Conservation (phyloP, 2,888 invertebrate species). For the Koerneria pararmatus region DNA sequence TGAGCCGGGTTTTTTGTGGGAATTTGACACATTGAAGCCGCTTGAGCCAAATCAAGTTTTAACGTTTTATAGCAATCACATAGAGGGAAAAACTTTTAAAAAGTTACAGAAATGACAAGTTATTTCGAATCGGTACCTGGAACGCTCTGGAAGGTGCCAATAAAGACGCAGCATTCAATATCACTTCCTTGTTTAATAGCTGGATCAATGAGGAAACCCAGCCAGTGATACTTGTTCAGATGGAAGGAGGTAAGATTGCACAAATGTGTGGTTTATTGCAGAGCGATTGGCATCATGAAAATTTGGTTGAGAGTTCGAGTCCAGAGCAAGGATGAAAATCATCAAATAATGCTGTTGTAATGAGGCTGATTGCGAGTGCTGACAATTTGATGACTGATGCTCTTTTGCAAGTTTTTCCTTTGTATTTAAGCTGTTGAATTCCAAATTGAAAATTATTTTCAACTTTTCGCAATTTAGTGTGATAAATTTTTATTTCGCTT, state of each 20-base stretch:
- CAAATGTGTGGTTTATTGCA: not conserved
- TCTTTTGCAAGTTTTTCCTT: constrained; percentile 3
- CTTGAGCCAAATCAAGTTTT: no score
- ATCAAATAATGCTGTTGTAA: constrained; percentile 9
- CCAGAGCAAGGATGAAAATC: constrained; percentile 4
- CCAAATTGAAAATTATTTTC: no score
- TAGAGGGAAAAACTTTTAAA: no score
- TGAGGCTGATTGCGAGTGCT: constrained; percentile 9
- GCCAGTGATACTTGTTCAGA: constrained; percentile 2
- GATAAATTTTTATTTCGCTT: no score
- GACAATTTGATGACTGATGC: not conserved
- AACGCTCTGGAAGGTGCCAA: not conserved
- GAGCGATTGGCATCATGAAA: not conserved
- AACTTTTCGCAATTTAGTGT: no score
- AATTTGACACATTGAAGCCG: no score
- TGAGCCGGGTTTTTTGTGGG: no score
- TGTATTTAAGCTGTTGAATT: constrained; percentile 9
- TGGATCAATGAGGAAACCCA: constrained; percentile 4
- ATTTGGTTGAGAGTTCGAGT: not conserved
- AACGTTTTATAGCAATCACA: no score
- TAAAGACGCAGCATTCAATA: constrained; percentile 5
- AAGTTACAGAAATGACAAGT: constrained; percentile 12
- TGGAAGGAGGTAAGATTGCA: constrained; percentile 1
- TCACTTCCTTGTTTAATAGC: constrained; percentile 14
- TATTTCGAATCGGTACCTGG: constrained; percentile 2